Base-by-base conservation (phyloP, 2,113 vertebrate genomes). In the Anolis carolinensis region DNA sequence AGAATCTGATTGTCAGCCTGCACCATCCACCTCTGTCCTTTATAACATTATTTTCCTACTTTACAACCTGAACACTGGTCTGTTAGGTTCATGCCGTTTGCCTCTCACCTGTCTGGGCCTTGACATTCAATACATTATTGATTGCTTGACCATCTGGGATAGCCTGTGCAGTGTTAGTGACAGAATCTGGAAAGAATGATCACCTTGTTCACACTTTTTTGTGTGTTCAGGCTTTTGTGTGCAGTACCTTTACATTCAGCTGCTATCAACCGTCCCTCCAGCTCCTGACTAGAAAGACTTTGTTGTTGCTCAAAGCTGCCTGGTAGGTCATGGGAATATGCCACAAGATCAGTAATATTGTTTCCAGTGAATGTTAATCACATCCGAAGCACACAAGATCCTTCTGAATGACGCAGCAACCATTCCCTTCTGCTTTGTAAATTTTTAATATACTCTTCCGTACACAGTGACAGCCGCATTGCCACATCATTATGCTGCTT, bases 301-400 rank as follows among this genome's bases (percentile, higher is more conserved):
- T 59, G 84, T 39, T 73, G 77, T 65, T 86, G 55, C 74, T 71
- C 27, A 80, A 73, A 80, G 39, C 30, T 63, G 20, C 36, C 36
- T 63, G 68, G 36, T 80, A 75, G 82, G 77, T 73, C 70, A 80
- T 27, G 68, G 84, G 77, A 80, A 74, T 86, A 86, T 65, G 82
- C 82, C 72, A 75, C 82, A 30, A 16, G 82, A 84, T 84, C 72
- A 63, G 71, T 65, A 65, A 67, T 81, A 88, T 68, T 48, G 48
- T 65, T 83, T 32, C 18, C 0, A 76, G 5, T 81, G n/a, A 72
- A 70, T 91, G 86, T 77, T 86, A 90, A 83, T 82, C 87, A 44
- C 25, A 30, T 71, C 27, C n/a, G 25, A 86, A 84, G 18, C 63
- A 52, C 52, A 7, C 48, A 5, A 63, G 1, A 11, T 79, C 25